Base-by-base conservation (phyloP, 2,888 invertebrate species). In the Drosophila meridionalis region DNA sequence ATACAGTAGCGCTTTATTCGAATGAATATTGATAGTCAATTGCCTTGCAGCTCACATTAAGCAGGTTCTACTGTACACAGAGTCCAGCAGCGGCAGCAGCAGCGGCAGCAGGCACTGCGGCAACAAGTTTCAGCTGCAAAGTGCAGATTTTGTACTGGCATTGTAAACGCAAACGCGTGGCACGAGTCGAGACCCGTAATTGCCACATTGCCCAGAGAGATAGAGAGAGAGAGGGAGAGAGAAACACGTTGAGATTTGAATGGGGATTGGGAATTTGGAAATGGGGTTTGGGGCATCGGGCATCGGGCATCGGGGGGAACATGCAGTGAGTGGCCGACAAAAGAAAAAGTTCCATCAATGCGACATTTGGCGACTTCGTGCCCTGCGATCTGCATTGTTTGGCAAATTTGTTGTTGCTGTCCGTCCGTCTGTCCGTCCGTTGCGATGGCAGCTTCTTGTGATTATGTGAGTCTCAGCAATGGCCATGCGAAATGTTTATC, bases 301-400 rank as follows among this genome's bases (percentile, higher is more conserved):
- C 26, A 6, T 30, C 43, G 60, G 38, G 20, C 11, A n/a, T 4
- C 3, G 8, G 1, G 7, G n/a, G n/a, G 42, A 9, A 3, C 32
- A 32, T 12, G 56, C 55, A 38, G 63, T 20, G 36, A 28, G 58
- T 42, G 66, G 70, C 70, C 65, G 65, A 79, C 76, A 70, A 76
- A 78, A 68, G 71, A 64, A 73, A 80, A 69, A 68, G 74, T 84
- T 76, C 72, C 85, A 85, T 85, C 81, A 70, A 73, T 76, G 80
- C 72, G 61, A 77, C 63, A 69, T 82, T 79, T 69, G 79, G 80
- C 58, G 83, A 82, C 85, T 77, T 88, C 89, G 89, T 83, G 83
- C 66, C 87, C 74, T 77, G 84, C 81, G 86, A 86, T 86, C 87
- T 82, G 83, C 83, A 88, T 88, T 88, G 87, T 86, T 88, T 86